phyloP scores from a whole-genome alignment of 2,888 invertebrate genomes.

The Cantharis lateralis region DNA sequence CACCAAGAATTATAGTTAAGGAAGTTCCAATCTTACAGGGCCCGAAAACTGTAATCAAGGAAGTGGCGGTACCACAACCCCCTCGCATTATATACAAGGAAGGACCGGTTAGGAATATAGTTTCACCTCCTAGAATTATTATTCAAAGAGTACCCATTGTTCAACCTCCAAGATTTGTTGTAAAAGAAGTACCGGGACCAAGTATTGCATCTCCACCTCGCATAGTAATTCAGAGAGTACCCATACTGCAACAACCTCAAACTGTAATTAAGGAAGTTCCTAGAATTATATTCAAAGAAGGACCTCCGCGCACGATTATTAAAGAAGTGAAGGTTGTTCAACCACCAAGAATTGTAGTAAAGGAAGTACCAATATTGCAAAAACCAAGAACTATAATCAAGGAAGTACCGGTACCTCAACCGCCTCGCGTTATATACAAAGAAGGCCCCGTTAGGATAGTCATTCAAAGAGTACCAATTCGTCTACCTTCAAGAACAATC shows the following conservation, averaged over 20 bases:
- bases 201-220: background rate
- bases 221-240: slow-evolving; percentile 11
- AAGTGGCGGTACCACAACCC: background rate
- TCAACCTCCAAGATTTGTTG: slow-evolving; percentile 1
- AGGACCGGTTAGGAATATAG: slow-evolving; percentile 7
- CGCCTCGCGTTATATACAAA: background rate
- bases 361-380: slow-evolving; percentile 9
- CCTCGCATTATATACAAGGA: slow-evolving; percentile 10
- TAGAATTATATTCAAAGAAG: slow-evolving; percentile 4
- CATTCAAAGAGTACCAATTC: background rate
- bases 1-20: slow-evolving; percentile 6
- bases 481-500: background rate
- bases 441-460: background rate
- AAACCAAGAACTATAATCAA: slow-evolving; percentile 11
- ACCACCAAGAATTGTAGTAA: background rate
- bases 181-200: slow-evolving; percentile 5
- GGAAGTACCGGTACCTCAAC: slow-evolving; percentile 12
- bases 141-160: slow-evolving; percentile 3
- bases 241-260: slow-evolving; percentile 5
- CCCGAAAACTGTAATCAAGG: background rate
- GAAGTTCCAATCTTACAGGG: slow-evolving; percentile 4
- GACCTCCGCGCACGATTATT: slow-evolving; percentile 8
- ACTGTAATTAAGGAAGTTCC: slow-evolving; percentile 18
- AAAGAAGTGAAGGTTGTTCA: slow-evolving; percentile 15
- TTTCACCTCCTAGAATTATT: slow-evolving; percentile 2